Percentiles rank a stretch among this genome's conserved stretches.
Conservation (phyloP, 2,797 vertebrate species). For the Dicrostonyx torquatus region DNA sequence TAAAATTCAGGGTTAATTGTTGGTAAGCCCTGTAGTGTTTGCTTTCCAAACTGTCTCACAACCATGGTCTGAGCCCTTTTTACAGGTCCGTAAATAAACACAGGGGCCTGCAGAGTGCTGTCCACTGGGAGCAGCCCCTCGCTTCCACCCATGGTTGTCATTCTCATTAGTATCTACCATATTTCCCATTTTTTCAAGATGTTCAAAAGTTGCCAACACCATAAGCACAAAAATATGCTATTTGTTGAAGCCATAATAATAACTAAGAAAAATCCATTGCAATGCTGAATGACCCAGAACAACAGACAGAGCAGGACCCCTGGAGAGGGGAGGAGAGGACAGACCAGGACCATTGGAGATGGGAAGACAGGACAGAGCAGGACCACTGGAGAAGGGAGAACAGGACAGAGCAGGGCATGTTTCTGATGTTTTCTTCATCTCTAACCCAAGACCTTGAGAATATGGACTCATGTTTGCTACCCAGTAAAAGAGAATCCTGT, state of each 20-base stretch:
- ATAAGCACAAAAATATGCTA: constrained; percentile 21
- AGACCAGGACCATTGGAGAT: not conserved
- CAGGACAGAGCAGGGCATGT: not conserved
- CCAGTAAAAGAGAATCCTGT: not conserved
- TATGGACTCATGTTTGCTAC: not conserved
- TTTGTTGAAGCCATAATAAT: constrained; percentile 18
- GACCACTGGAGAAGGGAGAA: not conserved
- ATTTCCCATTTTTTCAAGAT: not conserved
- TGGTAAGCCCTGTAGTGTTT: constrained; percentile 56
- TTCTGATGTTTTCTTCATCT: not conserved
- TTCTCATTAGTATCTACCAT: not conserved
- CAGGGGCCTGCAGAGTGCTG: not conserved
- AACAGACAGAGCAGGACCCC: too few species aligned
- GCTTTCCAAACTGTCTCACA: constrained; percentile 31
- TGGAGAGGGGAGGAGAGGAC: not conserved
- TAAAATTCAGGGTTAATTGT: constrained; percentile 61
- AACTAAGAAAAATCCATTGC: not conserved
- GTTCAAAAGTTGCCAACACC: not conserved
- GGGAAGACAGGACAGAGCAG: not conserved
- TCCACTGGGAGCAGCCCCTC: not conserved
- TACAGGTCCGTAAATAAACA: constrained; percentile 48
- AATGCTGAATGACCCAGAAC: not conserved
- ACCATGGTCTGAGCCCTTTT: not conserved
- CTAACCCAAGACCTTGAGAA: not conserved
- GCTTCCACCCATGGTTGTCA: not conserved